Base-by-base conservation (phyloP, 2,797 vertebrate species). In the Picus viridis region DNA sequence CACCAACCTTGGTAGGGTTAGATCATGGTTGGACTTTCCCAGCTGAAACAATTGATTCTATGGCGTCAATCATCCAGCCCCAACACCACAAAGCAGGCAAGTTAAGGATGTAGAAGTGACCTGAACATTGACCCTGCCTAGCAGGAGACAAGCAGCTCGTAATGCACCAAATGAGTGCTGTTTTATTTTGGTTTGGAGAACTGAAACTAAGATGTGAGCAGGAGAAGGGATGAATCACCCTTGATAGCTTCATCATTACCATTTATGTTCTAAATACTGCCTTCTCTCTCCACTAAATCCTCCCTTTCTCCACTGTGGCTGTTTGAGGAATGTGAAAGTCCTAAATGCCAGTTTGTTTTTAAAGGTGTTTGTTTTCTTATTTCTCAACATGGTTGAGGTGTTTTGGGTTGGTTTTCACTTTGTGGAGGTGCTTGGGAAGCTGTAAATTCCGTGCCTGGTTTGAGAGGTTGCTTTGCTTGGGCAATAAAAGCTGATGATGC, bases 161-260 rank as follows among this genome's bases (percentile, higher is more conserved):
- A 75, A 64, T 53, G 39, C 9, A 39, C 29, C 81, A 69, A 91
- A 88, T 17, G 24, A 29, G 34, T 12, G 49, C 27, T 57, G 57
- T 54, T 88, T 91, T 47, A 16, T 95, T 69, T 29, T 23, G 78
- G 61, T 79, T 70, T 91, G 56, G 67, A 73, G 20, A 88, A 67
- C 13, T 61, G 72, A 56, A 85, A 78, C 84, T 59, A 84, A 39
- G 71, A 34, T 89, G 68, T 78, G 63, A 77, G 63, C 51, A 75
- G 89, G 84, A 80, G 67, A 82, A 86, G 10, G 19, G 32, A 70
- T 94, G 95, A 95, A 96, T 96, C 54, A 71, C 30, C 93, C 75
- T 59, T 94, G 92, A 96, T 90, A 91, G 93, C 86, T 90, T 93
- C 73, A 86, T 83, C 32, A 32, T 24, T 79, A 88, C 90, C 62